A percentile compares a stretch with the other conserved stretches of the same genome.
Conservation (phyloP, 2,797 vertebrate species). For the Cyclura pinguis region DNA sequence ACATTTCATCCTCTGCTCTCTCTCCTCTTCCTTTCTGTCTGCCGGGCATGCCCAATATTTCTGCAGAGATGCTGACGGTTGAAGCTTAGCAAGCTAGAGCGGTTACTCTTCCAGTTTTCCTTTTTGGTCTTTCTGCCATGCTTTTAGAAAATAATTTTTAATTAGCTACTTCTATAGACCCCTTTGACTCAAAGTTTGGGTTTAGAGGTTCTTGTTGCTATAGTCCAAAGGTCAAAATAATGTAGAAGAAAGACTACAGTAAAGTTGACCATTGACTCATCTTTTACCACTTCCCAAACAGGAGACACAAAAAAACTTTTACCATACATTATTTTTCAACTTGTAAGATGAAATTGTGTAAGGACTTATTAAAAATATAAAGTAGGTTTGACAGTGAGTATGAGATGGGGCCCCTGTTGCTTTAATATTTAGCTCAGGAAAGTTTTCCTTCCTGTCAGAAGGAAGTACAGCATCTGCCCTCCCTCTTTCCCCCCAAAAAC, state of each 20-base stretch:
- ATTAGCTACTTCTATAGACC: constrained; percentile 50
- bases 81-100: constrained; percentile 23
- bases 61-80: background rate
- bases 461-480: too few species aligned
- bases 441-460: too few species aligned
- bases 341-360: background rate
- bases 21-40: constrained; percentile 25
- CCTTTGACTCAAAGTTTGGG: background rate
- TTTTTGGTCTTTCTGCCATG: constrained; percentile 29
- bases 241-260: background rate
- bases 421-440: too few species aligned
- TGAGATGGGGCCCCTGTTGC: too few species aligned
- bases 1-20: constrained; percentile 62
- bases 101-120: constrained; percentile 36
- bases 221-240: constrained; percentile 1
- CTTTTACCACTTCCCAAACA: background rate
- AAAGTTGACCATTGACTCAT: background rate
- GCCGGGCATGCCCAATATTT: constrained; percentile 36
- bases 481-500: too few species aligned
- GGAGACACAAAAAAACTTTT: background rate
- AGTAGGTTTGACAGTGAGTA: background rate
- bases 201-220: background rate
- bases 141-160: constrained; percentile 57
- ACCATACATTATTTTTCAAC: background rate
- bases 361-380: background rate